Conservation (phyloP, 2,797 vertebrate genomes). For the Cygnus olor region DNA sequence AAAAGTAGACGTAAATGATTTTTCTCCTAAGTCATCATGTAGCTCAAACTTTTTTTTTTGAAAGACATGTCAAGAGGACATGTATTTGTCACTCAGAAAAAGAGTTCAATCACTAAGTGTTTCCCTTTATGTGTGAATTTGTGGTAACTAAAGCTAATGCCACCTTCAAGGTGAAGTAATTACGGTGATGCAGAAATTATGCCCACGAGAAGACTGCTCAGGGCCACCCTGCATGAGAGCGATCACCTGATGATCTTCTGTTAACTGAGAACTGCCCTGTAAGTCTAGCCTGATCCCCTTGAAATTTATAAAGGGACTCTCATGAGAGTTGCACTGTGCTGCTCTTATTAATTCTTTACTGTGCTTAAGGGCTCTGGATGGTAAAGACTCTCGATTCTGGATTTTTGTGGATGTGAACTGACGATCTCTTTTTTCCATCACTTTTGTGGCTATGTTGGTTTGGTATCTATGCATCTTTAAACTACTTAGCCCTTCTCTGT, state of each 20-base stretch:
- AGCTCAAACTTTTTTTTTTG: neutral
- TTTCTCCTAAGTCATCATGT: neutral
- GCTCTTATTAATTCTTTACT: neutral
- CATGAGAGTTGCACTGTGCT: neutral
- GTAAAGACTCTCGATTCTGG: neutral
- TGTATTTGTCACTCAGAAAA: conserved; percentile 7
- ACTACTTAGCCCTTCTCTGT: neutral
- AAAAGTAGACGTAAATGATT: neutral
- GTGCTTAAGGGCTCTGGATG: neutral
- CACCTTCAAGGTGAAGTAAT: neutral
- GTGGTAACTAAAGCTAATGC: neutral
- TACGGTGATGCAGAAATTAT: neutral
- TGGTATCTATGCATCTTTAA: neutral
- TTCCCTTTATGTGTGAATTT: neutral
- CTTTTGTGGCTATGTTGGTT: neutral
- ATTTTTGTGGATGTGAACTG: neutral
- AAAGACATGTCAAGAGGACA: neutral
- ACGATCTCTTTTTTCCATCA: neutral
- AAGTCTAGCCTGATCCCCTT: too few species aligned
- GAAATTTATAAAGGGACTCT: neutral
- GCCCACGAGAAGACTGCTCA: neutral
- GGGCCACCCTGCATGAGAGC: neutral
- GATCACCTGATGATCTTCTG: neutral
- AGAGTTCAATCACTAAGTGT: neutral
- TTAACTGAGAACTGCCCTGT: neutral